A percentile compares a stretch with the other conserved stretches of the same genome.
Conservation (phyloP, 2,797 vertebrate species). For the Enteromius afrohamiltoni region DNA sequence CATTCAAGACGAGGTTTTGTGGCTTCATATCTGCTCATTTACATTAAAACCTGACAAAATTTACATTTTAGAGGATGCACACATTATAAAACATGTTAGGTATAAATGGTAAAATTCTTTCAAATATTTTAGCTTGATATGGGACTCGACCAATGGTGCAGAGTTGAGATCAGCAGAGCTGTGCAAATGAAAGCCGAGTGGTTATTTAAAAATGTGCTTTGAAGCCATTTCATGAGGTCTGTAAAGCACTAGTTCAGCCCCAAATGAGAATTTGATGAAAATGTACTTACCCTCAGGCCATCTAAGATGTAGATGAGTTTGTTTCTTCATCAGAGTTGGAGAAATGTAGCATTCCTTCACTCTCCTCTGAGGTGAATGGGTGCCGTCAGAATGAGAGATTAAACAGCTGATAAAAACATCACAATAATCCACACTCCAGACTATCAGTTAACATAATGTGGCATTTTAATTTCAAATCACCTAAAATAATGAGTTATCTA, state of each 20-base stretch:
- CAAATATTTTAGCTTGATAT: conserved; percentile 1
- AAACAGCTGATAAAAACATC: not conserved
- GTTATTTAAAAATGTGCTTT: not conserved
- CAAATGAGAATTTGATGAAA: not conserved
- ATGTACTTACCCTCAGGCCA: not conserved
- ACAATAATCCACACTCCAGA: not conserved
- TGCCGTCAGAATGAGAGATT: not conserved
- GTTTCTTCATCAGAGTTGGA: not conserved
- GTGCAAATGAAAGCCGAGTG: not conserved
- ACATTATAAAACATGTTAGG: not conserved
- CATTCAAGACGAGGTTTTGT: conserved; percentile 4
- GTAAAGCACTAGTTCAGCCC: not conserved
- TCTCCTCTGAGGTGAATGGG: not conserved
- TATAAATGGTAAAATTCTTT: not conserved
- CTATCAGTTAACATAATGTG: not conserved
- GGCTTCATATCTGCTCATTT: conserved; percentile 5
- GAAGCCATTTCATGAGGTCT: conserved; percentile 19
- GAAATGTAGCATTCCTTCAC: not conserved
- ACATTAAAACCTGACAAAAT: conserved; percentile 1
- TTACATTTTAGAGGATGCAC: not conserved
- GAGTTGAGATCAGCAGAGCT: not conserved
- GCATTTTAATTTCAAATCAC: too few species aligned
- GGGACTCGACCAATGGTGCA: not conserved
- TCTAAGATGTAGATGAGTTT: not conserved
- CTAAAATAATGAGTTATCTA: too few species aligned